Conservation (phyloP, 2,113 vertebrate genomes). For the Scartelaos histophorus region DNA sequence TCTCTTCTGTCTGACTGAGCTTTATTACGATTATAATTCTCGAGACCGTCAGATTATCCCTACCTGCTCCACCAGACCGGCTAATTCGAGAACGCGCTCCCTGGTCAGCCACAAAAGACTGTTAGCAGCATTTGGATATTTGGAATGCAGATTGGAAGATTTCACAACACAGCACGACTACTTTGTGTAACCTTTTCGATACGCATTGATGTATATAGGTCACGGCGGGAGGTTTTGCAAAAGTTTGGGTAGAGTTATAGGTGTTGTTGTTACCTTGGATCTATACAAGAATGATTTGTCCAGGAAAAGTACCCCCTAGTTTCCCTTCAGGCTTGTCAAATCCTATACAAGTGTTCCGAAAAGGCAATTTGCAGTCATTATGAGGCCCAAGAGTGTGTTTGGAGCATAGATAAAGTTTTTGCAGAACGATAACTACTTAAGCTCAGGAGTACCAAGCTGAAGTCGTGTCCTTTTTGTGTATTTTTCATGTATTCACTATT, state of each 20-base stretch:
- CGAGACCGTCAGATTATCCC: constrained; percentile 67
- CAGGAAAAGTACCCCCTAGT: constrained; percentile 25
- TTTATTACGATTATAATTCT: constrained; percentile 70
- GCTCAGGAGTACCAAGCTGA: no score
- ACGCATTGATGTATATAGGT: constrained; percentile 37
- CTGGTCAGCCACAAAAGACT: constrained; percentile 51
- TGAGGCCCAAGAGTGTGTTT: background rate
- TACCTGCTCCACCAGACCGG: constrained; percentile 71
- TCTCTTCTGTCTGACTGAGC: constrained; percentile 69
- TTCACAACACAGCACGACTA: constrained; percentile 40
- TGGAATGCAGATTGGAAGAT: constrained; percentile 35
- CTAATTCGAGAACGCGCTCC: constrained; percentile 70
- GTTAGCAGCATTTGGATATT: constrained; percentile 45
- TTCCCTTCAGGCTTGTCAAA: constrained; percentile 36
- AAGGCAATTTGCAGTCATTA: background rate
- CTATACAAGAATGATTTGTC: constrained; percentile 15
- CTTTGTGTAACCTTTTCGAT: constrained; percentile 34
- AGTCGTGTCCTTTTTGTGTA: no score
- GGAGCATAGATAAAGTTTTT: background rate
- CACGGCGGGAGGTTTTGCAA: constrained; percentile 39
- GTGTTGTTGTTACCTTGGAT: constrained; percentile 37
- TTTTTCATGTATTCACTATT: no score
- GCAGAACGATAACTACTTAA: background rate
- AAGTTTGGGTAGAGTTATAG: constrained; percentile 14
- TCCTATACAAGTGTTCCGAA: constrained; percentile 3